Percentiles rank a stretch among this genome's conserved stretches.
phyloP scores from a whole-genome alignment of 1,140 invertebrate species.

The Nasonia vitripennis region DNA sequence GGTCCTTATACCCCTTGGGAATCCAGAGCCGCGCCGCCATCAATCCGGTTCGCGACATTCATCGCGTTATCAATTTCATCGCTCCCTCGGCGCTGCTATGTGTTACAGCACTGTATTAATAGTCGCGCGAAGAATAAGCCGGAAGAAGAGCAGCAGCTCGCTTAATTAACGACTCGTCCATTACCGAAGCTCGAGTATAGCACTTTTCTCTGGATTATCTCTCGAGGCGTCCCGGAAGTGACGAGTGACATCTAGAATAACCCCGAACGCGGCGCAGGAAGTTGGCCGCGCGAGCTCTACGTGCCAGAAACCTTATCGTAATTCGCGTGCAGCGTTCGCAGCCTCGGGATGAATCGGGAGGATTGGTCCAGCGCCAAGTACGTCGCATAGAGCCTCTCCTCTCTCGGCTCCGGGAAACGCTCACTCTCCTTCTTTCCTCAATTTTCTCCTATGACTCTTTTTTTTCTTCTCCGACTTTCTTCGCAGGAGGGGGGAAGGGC shows the following conservation, averaged over 20 bases:
- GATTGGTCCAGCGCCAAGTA: conserved; percentile 71
- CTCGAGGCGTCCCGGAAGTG: conserved; percentile 58
- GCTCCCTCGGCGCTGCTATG: background rate
- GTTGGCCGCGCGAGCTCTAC: conserved; percentile 55
- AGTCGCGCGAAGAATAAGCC: conserved; percentile 29
- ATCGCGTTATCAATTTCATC: conserved; percentile 21
- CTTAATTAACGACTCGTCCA: conserved; percentile 44
- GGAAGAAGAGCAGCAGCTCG: conserved; percentile 14
- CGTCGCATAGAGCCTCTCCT: conserved; percentile 39
- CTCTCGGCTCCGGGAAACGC: conserved; percentile 19
- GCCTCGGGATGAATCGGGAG: conserved; percentile 55
- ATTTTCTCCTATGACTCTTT: conserved; percentile 38
- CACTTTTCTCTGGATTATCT: background rate
- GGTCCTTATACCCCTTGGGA: conserved; percentile 1
- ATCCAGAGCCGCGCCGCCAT: background rate
- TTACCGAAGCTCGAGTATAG: background rate
- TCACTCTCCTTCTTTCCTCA: conserved; percentile 43
- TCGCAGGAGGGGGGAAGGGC: background rate
- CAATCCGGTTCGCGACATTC: background rate
- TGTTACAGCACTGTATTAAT: background rate
- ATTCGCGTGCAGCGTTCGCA: conserved; percentile 58
- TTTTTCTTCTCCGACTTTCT: background rate
- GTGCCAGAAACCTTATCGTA: conserved; percentile 69
- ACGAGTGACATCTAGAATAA: conserved; percentile 67
- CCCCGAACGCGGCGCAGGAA: conserved; percentile 56